phyloP scores from a whole-genome alignment of 2,113 vertebrate genomes.

The Myanophis thanlyinensis region DNA sequence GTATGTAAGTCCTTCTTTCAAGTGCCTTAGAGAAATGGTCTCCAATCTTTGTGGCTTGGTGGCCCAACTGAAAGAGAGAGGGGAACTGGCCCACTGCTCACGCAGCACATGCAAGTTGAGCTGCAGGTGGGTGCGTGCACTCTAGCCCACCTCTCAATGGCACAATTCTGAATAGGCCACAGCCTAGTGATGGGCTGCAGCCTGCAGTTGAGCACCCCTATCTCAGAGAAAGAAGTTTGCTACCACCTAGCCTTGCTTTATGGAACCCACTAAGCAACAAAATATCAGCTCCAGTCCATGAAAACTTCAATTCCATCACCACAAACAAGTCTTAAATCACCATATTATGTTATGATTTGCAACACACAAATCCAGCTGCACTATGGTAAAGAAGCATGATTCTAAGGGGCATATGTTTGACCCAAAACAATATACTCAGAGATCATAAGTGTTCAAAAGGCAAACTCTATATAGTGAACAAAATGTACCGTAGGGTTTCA shows the following conservation, averaged over 20 bases:
- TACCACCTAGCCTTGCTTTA: neutral
- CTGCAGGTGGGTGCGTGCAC: too few species aligned
- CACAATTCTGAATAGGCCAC: too few species aligned
- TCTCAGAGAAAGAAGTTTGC: neutral
- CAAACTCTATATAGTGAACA: neutral
- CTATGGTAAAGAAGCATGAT: neutral
- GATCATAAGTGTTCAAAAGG: neutral
- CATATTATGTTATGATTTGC: neutral
- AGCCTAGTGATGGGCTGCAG: too few species aligned
- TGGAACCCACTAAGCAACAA: neutral
- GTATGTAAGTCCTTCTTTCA: too few species aligned
- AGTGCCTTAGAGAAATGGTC: too few species aligned
- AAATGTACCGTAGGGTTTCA: neutral
- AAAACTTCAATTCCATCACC: neutral
- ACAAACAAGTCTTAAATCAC: neutral
- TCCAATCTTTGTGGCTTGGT: too few species aligned
- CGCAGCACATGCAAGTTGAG: too few species aligned
- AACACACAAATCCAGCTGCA: neutral
- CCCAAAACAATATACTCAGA: neutral
- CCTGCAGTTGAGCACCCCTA: neutral
- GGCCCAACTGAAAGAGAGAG: too few species aligned
- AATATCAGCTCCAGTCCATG: neutral
- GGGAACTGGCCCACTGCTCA: too few species aligned
- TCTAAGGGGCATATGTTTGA: neutral
- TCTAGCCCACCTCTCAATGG: too few species aligned